phyloP scores from a whole-genome alignment of 2,113 vertebrate genomes.

The Pitta sordida region DNA sequence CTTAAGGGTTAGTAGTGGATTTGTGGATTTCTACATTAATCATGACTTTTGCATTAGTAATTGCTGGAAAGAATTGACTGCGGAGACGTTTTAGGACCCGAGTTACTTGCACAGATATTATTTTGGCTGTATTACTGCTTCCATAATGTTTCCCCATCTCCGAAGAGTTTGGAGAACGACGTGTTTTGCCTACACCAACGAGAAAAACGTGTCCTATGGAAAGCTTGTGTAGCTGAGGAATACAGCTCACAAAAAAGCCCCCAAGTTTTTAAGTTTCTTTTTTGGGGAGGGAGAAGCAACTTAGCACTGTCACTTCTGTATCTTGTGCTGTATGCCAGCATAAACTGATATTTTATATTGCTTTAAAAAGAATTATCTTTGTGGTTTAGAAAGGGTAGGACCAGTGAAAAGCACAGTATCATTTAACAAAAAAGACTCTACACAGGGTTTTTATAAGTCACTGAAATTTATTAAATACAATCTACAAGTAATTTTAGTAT shows the following conservation, averaged over 20 bases:
- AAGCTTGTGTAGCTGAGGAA: not conserved
- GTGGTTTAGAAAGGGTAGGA: not conserved
- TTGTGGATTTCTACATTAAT: not conserved
- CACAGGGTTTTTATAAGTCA: not conserved
- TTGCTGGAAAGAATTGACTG: not conserved
- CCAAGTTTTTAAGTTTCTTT: not conserved
- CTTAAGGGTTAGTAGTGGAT: too few relatives aligned
- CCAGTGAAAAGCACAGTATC: not conserved
- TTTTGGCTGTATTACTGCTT: not conserved
- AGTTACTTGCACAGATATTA: not conserved
- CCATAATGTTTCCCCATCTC: not conserved
- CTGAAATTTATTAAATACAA: conserved; percentile 22
- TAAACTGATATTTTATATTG: not conserved
- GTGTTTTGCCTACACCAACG: fast-evolving
- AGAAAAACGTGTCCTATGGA: not conserved
- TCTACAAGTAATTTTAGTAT: not conserved
- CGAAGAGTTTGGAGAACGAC: not conserved
- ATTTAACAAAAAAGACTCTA: not conserved
- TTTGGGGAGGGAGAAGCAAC: not conserved
- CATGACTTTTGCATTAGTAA: not conserved
- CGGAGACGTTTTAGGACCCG: not conserved
- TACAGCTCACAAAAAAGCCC: not conserved
- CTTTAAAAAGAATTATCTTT: not conserved
- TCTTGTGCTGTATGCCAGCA: not conserved
- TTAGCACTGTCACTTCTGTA: not conserved